A percentile compares a stretch with the other conserved stretches of the same genome.
phyloP scores from a whole-genome alignment of 2,797 vertebrate species.

The Mormyrus proboscirostris region DNA sequence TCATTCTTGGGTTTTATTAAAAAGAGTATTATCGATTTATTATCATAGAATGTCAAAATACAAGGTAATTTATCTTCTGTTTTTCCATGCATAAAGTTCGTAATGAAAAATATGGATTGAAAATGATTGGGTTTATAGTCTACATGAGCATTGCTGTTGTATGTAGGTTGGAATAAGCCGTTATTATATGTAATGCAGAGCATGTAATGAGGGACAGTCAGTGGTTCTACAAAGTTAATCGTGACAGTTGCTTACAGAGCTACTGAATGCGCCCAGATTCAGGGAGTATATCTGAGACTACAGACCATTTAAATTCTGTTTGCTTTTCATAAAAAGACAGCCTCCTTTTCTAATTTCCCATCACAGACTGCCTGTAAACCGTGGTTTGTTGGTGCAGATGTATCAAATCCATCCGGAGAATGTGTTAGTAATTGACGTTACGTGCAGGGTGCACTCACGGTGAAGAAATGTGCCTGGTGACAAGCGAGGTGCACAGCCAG shows the following conservation, averaged over 20 bases:
- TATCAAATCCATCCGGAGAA: not conserved
- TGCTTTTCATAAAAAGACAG: not conserved
- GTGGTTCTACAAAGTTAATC: constrained; percentile 10
- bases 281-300: not conserved
- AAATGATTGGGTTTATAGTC: not conserved
- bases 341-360: not conserved
- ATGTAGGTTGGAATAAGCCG: not conserved
- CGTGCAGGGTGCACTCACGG: not conserved
- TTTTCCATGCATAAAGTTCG: not conserved
- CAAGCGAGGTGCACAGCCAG: not conserved
- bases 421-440: not conserved
- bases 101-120: not conserved
- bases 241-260: not conserved
- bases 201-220: not conserved
- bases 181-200: not conserved
- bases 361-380: no score
- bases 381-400: not conserved
- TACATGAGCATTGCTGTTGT: not conserved
- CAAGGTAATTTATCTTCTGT: not conserved
- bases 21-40: not conserved
- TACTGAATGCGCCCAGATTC: not conserved
- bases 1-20: not conserved
- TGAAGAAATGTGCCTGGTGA: not conserved
- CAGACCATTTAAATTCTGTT: not conserved
- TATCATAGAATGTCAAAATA: not conserved